Percentiles rank a stretch among this genome's conserved stretches.
These are phyloP conservation scores for Synaphobranchus kaupii DNA, from an alignment of 2,797 vertebrate genomes.

Conservation along the genomic window DNA sequence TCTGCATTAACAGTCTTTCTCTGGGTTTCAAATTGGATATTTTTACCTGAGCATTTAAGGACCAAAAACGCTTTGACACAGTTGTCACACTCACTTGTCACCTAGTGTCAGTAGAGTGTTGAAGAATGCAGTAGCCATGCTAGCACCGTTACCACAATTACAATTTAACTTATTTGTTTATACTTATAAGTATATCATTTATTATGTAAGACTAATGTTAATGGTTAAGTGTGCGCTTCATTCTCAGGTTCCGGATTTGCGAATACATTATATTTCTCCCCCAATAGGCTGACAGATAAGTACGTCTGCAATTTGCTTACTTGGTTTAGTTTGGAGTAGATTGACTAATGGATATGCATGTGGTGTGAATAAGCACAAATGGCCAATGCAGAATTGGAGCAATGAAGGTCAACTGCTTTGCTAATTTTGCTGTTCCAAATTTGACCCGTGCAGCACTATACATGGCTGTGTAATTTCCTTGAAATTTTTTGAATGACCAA, in stretches of 20 bases:
- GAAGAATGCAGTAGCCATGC: background rate
- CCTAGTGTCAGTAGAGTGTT: background rate
- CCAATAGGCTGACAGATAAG: constrained; percentile 50
- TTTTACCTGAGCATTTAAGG: background rate
- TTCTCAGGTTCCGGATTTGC: constrained; percentile 25
- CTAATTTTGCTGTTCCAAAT: constrained; percentile 22
- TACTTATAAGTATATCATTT: background rate
- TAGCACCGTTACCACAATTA: background rate
- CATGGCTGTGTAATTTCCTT: background rate
- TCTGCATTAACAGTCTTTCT: background rate
- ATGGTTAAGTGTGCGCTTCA: constrained; percentile 39
- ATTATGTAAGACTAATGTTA: constrained; percentile 4
- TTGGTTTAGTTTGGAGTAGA: constrained; percentile 23
- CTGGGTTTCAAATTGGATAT: background rate
- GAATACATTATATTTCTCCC: constrained; percentile 35
- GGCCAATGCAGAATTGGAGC: background rate
- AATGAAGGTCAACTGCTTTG: constrained; percentile 6
- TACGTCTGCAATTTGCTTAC: constrained; percentile 30
- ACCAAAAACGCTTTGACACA: background rate
- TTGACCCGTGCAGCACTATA: background rate
- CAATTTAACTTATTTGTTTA: background rate
- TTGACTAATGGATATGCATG: constrained; percentile 39
- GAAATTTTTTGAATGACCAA: background rate
- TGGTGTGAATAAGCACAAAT: background rate
- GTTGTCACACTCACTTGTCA: background rate